Evolutionary conservation across 2,797 vertebrate species (phyloP), one percentile per base, ranked within the genome.

Genomic region (Benthosema pterotum): DNA sequence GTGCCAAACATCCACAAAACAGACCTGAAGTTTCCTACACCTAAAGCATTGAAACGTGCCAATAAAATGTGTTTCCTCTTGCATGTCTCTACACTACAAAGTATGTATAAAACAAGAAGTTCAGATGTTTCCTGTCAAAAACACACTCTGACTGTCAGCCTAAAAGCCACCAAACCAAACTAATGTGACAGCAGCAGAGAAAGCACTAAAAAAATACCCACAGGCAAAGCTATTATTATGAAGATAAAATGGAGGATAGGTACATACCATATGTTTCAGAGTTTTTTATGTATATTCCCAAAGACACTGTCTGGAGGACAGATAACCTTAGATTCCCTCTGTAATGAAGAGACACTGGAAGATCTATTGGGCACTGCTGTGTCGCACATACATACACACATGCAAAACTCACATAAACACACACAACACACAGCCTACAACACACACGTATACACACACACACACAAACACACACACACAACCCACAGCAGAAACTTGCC

Each of bases 251-350:
- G 15, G 13, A 17, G 11, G 16, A 16, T 50, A 51, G 48, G 73
- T 91, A 93, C 92, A 22, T 92, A 93, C 92, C 92, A 93, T 93
- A 72, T 47, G 83, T 87, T 38, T 76, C 68, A 63, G 53, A 70
- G 67, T 84, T 70, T 74, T 69, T 52, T 69, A 52, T 61, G 42
- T 60, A 16, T 45, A 45, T 62, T 52, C 65, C 67, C 59, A 54
- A n/a, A 67, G 50, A 72, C 55, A 45, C 56, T 75, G 71, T 55
- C 64, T 53, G 67, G 52, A 63, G 32, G 56, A 67, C 32, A 43
- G 38, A 74, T 75, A 48, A 82, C 77, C 63, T 79, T 53, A 73
- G 66, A 82, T 80, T 77, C 61, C 71, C 45, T 17, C 50, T 19
- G 65, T 51, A 7, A n/a, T n/a, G n/a, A n/a, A n/a, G 51, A 75